Percentiles rank a stretch among this genome's conserved stretches.
These are phyloP conservation scores for Tenthredo distinguenda DNA, from an alignment of 2,888 invertebrate species.

Conservation along the genomic window DNA sequence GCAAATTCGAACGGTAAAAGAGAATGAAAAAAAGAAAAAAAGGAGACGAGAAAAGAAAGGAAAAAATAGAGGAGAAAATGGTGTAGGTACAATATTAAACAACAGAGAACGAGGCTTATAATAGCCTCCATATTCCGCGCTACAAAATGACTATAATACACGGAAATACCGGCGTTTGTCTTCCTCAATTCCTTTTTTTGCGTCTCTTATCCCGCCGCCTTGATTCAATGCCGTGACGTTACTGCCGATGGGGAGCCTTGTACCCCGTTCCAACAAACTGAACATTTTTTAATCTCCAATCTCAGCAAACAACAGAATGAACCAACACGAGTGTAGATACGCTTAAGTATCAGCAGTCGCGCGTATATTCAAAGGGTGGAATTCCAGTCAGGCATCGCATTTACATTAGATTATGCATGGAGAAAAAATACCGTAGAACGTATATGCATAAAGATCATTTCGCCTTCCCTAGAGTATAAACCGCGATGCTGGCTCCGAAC, in stretches of 20 bases:
- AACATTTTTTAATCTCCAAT: not conserved
- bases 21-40: not conserved
- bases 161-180: constrained; percentile 6
- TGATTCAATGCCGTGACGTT: not conserved
- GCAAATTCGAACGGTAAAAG: constrained; percentile 25
- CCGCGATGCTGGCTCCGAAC: not conserved
- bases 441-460: not conserved
- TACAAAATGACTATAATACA: not conserved
- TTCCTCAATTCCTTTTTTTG: not conserved
- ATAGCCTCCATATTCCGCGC: not conserved
- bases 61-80: not conserved
- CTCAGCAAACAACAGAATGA: not conserved
- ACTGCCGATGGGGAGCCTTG: not conserved
- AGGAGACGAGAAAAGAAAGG: not conserved
- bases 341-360: not conserved
- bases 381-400: not conserved
- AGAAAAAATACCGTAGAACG: not conserved
- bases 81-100: not conserved
- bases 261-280: not conserved
- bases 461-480: not conserved
- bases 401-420: constrained; percentile 13
- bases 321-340: not conserved
- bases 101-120: not conserved
- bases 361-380: not conserved
- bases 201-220: not conserved